Evolutionary conservation across 2,888 invertebrate species (phyloP).

Genomic region (Teleiodes luculella): DNA sequence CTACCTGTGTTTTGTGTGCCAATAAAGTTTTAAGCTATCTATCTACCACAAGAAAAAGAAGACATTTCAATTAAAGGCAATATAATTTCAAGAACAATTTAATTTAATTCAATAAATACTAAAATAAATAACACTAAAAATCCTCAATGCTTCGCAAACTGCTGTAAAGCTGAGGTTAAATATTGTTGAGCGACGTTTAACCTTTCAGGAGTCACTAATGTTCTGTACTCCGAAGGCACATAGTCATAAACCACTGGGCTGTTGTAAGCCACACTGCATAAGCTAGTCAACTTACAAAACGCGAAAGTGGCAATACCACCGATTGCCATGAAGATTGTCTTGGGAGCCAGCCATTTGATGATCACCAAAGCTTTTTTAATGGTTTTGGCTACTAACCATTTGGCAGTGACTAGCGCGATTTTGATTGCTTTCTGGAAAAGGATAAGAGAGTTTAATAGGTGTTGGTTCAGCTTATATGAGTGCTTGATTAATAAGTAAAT

Average conservation of each 20-base stretch:
- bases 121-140: neutral
- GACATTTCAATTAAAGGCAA: too few species aligned
- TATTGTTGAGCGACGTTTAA: constrained; percentile 70
- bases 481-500: neutral
- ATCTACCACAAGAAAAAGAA: too few species aligned
- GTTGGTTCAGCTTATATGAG: neutral
- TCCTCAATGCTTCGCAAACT: constrained; percentile 45
- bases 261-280: constrained; percentile 25
- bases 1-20: too few species aligned
- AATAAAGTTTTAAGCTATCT: too few species aligned
- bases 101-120: neutral
- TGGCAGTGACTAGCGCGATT: constrained; percentile 32
- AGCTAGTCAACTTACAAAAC: constrained; percentile 40
- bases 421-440: constrained; percentile 31
- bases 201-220: constrained; percentile 71
- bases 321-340: constrained; percentile 32
- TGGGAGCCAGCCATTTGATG: constrained; percentile 40
- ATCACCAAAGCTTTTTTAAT: constrained; percentile 30
- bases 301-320: constrained; percentile 36
- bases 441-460: neutral
- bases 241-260: neutral
- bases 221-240: constrained; percentile 44
- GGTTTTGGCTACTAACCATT: constrained; percentile 29
- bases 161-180: constrained; percentile 71
- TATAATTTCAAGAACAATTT: too few species aligned